Base-by-base conservation (phyloP, 2,797 vertebrate species). In the Poecilia picta region DNA sequence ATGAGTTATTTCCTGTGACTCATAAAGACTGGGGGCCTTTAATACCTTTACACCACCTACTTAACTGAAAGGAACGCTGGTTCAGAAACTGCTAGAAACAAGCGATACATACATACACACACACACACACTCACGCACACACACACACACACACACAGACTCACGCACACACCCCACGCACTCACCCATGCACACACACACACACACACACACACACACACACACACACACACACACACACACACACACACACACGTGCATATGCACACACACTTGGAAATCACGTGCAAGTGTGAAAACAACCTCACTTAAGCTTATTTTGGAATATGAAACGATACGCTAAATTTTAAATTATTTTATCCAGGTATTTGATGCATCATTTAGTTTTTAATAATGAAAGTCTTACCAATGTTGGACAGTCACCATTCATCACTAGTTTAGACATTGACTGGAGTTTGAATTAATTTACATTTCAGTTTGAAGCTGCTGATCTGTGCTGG, bases 1-100 rank as follows among this genome's bases (percentile, higher is more conserved):
- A 23, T 71, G 74, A 88, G 74, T 83, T 77, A 85, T 87, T 92
- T 93, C 91, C 84, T 87, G 68, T 94, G 88, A 91, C 81, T 93
- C 91, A 93, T 4, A 0, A 45, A 79, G 79, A 86, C 84, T 62
- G 76, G 80, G 86, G 81, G 78, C 79, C 45, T 75, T 53, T 76
- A 88, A 86, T 78, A 83, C 75, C 41, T 81, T 79, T 82, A 91
- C 70, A 80, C 74, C 47, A 78, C 76, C 66, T 78, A 87, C 78
- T 89, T 33, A 85, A 71, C 47, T n/a, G 12, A 41, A 84, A 80
- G 81, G 83, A 78, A 88, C 76, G 81, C 75, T 59, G 3, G 59
- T 83, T 72, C 45, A 66, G 80, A 90, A 88, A 77, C 72, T 46
- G 46, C 76, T 80, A 80, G 55, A 53, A 15, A 28, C 13, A 13